Percentiles rank a stretch among this genome's conserved stretches.
These are phyloP conservation scores for Vicugna pacos DNA, from an alignment of 2,113 vertebrate species.

Conservation along the genomic window DNA sequence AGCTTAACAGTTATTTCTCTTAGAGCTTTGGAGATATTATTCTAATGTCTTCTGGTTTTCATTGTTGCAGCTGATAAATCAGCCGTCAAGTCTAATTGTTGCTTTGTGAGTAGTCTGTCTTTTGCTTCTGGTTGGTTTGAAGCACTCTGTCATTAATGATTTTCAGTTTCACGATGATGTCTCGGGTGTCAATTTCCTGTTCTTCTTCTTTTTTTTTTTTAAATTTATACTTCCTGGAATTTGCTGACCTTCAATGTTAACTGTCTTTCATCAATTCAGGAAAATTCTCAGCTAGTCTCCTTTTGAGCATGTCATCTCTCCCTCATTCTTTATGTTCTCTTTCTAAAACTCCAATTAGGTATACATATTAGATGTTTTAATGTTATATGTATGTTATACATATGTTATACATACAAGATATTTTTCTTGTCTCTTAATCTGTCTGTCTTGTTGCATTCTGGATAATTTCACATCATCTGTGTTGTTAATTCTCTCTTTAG, in stretches of 20 bases:
- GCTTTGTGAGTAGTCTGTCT: background rate
- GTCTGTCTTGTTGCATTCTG: background rate
- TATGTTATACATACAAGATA: background rate
- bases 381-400: no score
- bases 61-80: background rate
- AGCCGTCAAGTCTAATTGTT: background rate
- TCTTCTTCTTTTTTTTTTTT: background rate
- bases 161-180: background rate
- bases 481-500: background rate
- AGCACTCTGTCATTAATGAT: background rate
- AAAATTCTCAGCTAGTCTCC: background rate
- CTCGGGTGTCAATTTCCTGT: background rate
- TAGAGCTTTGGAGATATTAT: background rate
- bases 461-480: background rate
- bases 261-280: background rate
- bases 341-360: background rate
- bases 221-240: slow-evolving; percentile 4
- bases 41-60: background rate
- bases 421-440: background rate
- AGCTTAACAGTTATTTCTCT: background rate
- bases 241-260: slow-evolving; percentile 5
- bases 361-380: background rate
- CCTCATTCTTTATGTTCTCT: background rate
- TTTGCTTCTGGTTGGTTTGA: background rate
- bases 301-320: background rate